Conservation (phyloP, 1,140 invertebrate species). For the Monochamus saltuarius region DNA sequence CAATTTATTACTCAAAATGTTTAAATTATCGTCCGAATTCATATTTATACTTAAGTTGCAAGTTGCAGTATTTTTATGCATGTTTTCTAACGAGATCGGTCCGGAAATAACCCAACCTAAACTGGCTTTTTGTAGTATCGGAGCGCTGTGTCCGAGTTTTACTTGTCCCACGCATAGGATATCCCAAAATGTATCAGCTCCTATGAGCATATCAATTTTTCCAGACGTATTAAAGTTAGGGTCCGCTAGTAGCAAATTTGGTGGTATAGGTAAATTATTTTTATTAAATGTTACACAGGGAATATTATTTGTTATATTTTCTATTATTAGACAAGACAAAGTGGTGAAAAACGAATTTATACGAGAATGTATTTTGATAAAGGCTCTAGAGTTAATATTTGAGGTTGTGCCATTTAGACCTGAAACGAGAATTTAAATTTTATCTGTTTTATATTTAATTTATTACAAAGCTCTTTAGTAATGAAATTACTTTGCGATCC, state of each 20-base stretch:
- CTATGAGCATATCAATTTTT: slow-evolving; percentile 32
- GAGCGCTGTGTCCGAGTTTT: slow-evolving; percentile 13
- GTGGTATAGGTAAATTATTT: slow-evolving; percentile 16
- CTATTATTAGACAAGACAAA: slow-evolving; percentile 12
- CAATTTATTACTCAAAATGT: slow-evolving; percentile 5
- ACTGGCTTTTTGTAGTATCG: slow-evolving; percentile 33
- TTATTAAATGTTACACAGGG: slow-evolving; percentile 10
- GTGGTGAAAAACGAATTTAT: neutral
- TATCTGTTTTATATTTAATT: slow-evolving; percentile 1
- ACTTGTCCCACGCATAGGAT: slow-evolving; percentile 23
- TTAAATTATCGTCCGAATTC: slow-evolving; percentile 1
- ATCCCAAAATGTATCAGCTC: slow-evolving; percentile 31
- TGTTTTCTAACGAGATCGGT: no score
- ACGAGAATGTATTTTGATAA: slow-evolving; percentile 8
- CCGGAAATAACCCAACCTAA: slow-evolving; percentile 36
- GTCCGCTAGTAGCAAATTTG: slow-evolving; percentile 31
- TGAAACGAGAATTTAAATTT: slow-evolving; percentile 2
- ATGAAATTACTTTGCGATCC: slow-evolving; percentile 25
- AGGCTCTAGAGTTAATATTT: neutral
- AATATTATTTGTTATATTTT: slow-evolving; percentile 17
- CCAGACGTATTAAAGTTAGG: slow-evolving; percentile 31
- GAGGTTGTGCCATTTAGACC: slow-evolving; percentile 9
- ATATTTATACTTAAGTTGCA: neutral
- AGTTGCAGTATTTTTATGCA: no score
- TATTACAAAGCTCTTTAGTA: slow-evolving; percentile 14